A percentile compares a stretch with the other conserved stretches of the same genome.
These are phyloP conservation scores for Hypotaenidia okinawae DNA, from an alignment of 2,797 vertebrate species.

Conservation along the genomic window DNA sequence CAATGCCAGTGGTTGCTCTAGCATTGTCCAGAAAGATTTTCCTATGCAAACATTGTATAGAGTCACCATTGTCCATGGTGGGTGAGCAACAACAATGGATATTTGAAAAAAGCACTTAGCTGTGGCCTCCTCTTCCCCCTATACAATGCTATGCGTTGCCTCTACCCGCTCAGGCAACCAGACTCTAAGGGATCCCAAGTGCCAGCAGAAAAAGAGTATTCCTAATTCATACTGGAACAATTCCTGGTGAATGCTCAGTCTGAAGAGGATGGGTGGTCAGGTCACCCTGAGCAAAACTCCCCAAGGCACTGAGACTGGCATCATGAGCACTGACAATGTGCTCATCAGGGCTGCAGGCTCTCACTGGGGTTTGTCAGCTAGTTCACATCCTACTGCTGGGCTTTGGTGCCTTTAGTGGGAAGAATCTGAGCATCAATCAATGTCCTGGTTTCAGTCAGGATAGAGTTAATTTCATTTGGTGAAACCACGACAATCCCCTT, in stretches of 20 bases:
- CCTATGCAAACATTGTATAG: neutral
- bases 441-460: too few relatives aligned
- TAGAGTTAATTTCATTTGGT: too few relatives aligned
- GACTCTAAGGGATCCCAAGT: neutral
- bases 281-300: neutral
- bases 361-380: neutral
- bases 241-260: neutral
- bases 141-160: neutral
- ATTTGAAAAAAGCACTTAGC: neutral
- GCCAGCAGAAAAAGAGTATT: neutral
- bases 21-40: neutral
- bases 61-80: neutral
- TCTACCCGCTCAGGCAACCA: neutral
- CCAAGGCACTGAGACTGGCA: rapidly evolving
- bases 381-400: neutral
- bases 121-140: neutral
- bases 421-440: neutral
- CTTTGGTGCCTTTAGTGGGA: neutral
- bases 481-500: too few relatives aligned
- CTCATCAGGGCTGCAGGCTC: neutral
- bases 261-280: neutral
- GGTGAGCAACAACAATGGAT: neutral
- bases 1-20: neutral
- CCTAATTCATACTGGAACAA: neutral
- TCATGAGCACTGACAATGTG: neutral